Evolutionary conservation across 2,113 vertebrate genomes (phyloP), one percentile per base, ranked within the genome.

Genomic region (Hippocampus comes): DNA sequence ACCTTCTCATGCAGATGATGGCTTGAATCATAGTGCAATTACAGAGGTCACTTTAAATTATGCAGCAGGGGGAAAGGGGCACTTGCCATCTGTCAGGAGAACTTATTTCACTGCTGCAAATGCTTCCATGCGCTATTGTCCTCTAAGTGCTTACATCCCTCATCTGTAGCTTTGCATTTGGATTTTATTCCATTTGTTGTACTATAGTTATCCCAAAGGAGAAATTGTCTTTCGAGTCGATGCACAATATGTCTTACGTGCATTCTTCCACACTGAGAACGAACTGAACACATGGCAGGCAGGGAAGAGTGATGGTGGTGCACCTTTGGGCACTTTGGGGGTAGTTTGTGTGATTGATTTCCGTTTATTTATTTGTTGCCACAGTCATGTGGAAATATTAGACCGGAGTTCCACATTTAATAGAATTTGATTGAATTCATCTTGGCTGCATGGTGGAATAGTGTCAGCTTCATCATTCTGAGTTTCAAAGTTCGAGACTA

Each of bases 1-100:
- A 86, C 86, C 73, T 88, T 87, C 80, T 76, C 74, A 53, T 30
- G 49, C 67, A 34, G 72, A 76, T 73, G 73, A 87, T 79, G 78
- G 79, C 74, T 87, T 83, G 80, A 89, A 88, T 89, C 83, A 86
- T 75, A 80, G 80, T 79, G 83, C 79, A 88, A 88, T 89, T 84
- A 88, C 60, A 82, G 77, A 66, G 81, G 82, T 88, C 84, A 79
- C 78, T 82, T 88, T 87, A 78, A 83, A 89, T 90, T 84, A 87
- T 85, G 82, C 82, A 82, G 68, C 75, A 73, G 63, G 78, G 67
- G 75, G 74, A 82, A 78, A 76, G 76, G 78, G 75, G 71, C 75
- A 72, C 72, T 75, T 74, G 78, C 85, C 80, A 82, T 82, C 77
- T 88, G 86, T 83, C 86, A 74, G 69, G 73, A 81, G 70, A 51